These are phyloP conservation scores for Diabrotica undecimpunctata DNA, from an alignment of 1,140 invertebrate genomes.

Conservation along the genomic window DNA sequence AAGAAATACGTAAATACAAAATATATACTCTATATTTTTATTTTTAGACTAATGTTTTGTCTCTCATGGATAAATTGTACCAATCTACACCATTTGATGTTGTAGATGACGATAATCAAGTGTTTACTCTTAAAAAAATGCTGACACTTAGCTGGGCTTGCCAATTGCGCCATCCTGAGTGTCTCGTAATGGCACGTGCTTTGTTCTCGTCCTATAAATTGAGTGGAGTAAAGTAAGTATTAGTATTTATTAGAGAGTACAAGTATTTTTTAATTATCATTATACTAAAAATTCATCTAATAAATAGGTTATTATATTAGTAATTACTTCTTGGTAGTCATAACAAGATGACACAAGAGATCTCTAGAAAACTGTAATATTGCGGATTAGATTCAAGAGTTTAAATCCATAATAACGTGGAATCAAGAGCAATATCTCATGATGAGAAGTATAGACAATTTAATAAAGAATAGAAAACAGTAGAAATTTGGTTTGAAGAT, in stretches of 20 bases:
- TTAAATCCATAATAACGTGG: too few relatives aligned
- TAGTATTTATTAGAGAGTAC: not conserved
- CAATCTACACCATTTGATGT: slow-evolving; percentile 25
- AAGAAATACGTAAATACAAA: not conserved
- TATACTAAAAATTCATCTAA: too few relatives aligned
- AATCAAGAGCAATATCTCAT: too few relatives aligned
- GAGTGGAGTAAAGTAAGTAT: slow-evolving; percentile 22
- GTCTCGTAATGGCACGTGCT: slow-evolving; percentile 43
- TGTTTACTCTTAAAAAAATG: slow-evolving; percentile 46
- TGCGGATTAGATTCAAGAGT: too few relatives aligned
- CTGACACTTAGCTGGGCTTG: slow-evolving; percentile 54
- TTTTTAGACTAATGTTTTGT: slow-evolving; percentile 20
- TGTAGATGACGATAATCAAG: slow-evolving; percentile 30
- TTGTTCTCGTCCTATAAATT: slow-evolving; percentile 35
- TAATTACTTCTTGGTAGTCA: not conserved
- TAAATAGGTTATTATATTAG: not conserved
- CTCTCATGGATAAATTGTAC: slow-evolving; percentile 22
- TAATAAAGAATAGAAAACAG: too few relatives aligned
- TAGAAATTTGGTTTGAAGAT: too few relatives aligned
- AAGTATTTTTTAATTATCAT: slow-evolving; percentile 12
- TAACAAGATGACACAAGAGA: too few relatives aligned
- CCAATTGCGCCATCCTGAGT: slow-evolving; percentile 49
- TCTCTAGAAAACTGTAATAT: too few relatives aligned
- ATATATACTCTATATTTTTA: not conserved
- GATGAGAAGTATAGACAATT: too few relatives aligned